Percentiles rank a stretch among this genome's conserved stretches.
Conservation (phyloP, 1,140 invertebrate genomes). For the Cyrtorhinus lividipennis region DNA sequence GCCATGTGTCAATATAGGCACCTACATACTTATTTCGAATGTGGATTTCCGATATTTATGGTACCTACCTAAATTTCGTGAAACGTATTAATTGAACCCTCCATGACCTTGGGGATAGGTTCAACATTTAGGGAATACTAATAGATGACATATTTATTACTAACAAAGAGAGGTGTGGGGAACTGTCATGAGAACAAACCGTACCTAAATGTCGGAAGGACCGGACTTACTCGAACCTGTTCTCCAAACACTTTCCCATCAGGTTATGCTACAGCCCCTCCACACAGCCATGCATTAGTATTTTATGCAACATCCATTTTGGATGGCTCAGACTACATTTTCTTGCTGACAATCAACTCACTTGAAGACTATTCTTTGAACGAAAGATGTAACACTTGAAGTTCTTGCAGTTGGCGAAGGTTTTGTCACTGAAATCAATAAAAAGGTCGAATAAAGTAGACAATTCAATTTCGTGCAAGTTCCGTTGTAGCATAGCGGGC, state of each 20-base stretch:
- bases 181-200: neutral
- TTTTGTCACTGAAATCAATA: conserved; percentile 13
- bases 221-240: no score
- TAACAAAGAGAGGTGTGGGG: neutral
- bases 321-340: neutral
- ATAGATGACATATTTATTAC: no score
- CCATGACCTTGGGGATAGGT: no score
- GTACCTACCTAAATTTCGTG: neutral
- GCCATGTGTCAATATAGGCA: no score
- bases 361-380: conserved; percentile 10
- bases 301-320: neutral
- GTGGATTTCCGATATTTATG: neutral
- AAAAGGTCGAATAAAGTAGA: neutral
- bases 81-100: no score
- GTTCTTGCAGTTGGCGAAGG: conserved; percentile 11
- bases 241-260: no score
- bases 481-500: no score
- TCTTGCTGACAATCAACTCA: no score
- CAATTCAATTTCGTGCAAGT: no score
- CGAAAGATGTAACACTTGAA: conserved; percentile 19
- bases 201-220: neutral
- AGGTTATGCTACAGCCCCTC: no score
- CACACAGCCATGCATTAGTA: neutral
- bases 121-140: no score
- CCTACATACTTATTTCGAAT: no score